Evolutionary conservation across 23 tunicate species (phyloP), one percentile per base, ranked within the genome.

Genomic region (Styela clava): DNA sequence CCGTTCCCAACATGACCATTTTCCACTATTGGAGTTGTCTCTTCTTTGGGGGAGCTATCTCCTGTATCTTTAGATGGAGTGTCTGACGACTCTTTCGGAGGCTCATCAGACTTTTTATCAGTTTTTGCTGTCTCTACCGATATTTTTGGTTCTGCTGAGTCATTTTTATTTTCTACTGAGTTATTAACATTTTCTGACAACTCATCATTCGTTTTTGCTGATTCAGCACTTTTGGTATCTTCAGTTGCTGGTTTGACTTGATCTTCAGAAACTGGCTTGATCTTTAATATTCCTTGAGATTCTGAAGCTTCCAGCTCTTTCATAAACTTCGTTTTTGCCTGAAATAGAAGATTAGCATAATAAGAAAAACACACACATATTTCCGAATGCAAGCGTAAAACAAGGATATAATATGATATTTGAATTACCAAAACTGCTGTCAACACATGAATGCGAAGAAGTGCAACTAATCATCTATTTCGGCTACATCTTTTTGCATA

Each of bases 41-140:
- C 73, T 12, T 33, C 29, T 23, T 24, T 32, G 74, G 74, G 7
- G 9, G 74, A 27, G 20, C 24, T 12, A 16, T 63, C 16, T 73
- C 24, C 32, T 24, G 23, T 79, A 31, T 81, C 34, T 61, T 83
- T 70, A 33, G 26, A 3, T 28, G 51, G 52, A 1, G 16, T 28
- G 2, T 78, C 82, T 21, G 3, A 35, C 2, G 22, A 61, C 16
- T 44, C 56, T 24, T 2, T 64, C n/a, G 26, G 68, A 31, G 24
- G 68, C 18, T 61, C 69, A 78, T 78, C 82, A 64, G 33, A 65
- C 33, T 52, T 56, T 3, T 52, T 26, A 2, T 25, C 68, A 19
- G 2, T 23, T 18, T 79, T 52, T 23, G 25, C 73, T 19, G 51
- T 61, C 9, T 52, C 2, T 23, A 29, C 0, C 21, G 34, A 21